Percentiles rank a stretch among this genome's conserved stretches.
These are phyloP conservation scores for Cotesia chilonis DNA, from an alignment of 1,140 invertebrate species.

Conservation along the genomic window DNA sequence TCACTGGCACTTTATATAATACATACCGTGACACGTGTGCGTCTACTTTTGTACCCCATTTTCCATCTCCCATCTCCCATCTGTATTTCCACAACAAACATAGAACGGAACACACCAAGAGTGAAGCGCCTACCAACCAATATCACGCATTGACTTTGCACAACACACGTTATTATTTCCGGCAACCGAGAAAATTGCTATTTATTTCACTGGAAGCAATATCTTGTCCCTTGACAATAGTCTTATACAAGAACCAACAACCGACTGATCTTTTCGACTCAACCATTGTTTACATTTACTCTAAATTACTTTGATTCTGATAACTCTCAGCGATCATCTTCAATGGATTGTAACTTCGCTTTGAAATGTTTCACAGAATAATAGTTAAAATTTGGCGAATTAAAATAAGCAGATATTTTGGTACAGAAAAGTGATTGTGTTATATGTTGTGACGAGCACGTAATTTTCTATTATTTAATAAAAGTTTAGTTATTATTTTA, in stretches of 20 bases:
- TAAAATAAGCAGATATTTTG: too few species aligned
- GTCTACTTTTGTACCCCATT: not conserved
- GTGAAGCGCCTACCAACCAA: conserved; percentile 18
- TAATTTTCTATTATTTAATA: too few species aligned
- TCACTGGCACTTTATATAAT: conserved; percentile 19
- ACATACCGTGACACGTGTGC: conserved; percentile 19
- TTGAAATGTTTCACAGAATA: too few species aligned
- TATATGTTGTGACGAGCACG: too few species aligned
- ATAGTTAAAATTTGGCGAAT: too few species aligned
- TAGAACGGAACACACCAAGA: not conserved
- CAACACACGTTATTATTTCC: conserved; percentile 35
- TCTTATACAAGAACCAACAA: not conserved
- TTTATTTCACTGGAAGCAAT: conserved; percentile 2
- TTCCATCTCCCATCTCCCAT: too few species aligned
- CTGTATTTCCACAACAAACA: not conserved
- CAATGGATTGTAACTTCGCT: too few species aligned
- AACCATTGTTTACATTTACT: not conserved
- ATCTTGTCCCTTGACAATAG: conserved; percentile 9
- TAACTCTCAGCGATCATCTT: too few species aligned
- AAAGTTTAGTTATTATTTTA: too few species aligned
- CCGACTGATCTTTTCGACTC: not conserved
- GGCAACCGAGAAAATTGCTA: conserved; percentile 20
- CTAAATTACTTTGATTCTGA: too few species aligned
- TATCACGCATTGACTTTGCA: conserved; percentile 5
- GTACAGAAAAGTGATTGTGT: too few species aligned